Percentiles rank a stretch among this genome's conserved stretches.
phyloP scores from a whole-genome alignment of 2,797 vertebrate genomes.

The Centropyge bicolor region DNA sequence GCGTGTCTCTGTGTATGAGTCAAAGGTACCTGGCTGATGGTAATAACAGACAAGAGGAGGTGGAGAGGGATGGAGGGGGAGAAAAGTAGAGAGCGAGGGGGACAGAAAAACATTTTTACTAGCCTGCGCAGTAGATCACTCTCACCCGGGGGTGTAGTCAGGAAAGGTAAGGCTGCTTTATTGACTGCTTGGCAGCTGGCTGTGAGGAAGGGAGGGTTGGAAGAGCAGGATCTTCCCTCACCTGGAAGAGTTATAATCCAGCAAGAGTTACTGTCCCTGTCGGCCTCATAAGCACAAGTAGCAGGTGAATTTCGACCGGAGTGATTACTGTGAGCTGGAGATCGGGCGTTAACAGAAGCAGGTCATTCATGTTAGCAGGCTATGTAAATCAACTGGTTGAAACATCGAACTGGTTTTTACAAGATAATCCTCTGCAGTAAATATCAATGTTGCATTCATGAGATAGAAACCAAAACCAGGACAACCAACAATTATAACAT shows the following conservation, averaged over 20 bases:
- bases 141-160: slow-evolving; percentile 63
- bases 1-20: slow-evolving; percentile 43
- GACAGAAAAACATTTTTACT: slow-evolving; percentile 67
- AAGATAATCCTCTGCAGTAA: not conserved
- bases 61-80: slow-evolving; percentile 23
- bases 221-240: slow-evolving; percentile 28
- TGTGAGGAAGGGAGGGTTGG: slow-evolving; percentile 34
- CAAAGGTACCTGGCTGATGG: slow-evolving; percentile 65
- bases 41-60: slow-evolving; percentile 66
- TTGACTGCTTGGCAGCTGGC: slow-evolving; percentile 62
- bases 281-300: slow-evolving; percentile 1
- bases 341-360: slow-evolving; percentile 10
- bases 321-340: slow-evolving; percentile 23
- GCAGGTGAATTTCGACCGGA: slow-evolving; percentile 25
- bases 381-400: not conserved
- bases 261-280: slow-evolving; percentile 40
- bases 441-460: not conserved
- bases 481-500: not conserved
- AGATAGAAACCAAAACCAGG: not conserved
- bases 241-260: slow-evolving; percentile 54
- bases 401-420: not conserved
- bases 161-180: slow-evolving; percentile 58
- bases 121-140: slow-evolving; percentile 64
- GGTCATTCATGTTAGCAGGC: not conserved
- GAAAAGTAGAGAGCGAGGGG: slow-evolving; percentile 46